Evolutionary conservation across 1,140 invertebrate genomes (phyloP), one percentile per base, ranked within the genome.

Genomic region (Mamestra configurata): DNA sequence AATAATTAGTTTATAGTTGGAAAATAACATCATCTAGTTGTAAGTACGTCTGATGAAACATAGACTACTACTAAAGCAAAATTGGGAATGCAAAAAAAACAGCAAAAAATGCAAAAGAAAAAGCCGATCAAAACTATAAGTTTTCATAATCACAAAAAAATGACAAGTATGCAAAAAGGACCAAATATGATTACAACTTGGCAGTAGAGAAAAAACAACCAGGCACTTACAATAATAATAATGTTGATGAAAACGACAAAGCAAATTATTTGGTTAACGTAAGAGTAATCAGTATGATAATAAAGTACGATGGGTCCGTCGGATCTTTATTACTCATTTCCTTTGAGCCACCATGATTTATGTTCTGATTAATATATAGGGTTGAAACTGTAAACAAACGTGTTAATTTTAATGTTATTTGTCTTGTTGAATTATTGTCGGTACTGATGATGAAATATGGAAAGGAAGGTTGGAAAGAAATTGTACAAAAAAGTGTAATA

Each of bases 341-440:
- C 66, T 70, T 49, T 70, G 11, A 37, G 11, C 15, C 61, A 2
- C 15, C 3, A 66, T 66, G 61, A 66, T 66, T 66, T 27, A 46
- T 70, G 22, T 70, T 27, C n/a, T 70, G 40, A 46, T 70, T 70
- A 46, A 70, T 70, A 46, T 70, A 49, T 70, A 49, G 66, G 35
- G 13, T 24, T 70, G 40, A 1, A 31, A 5, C 11, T 24, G n/a
- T 46, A 70, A 49, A 70, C 66, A 70, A 70, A 70, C 22, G 22
- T 37, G 59, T 61, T 49, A 64, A 37, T 70, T 70, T 35, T 70
- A 70, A 49, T 24, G 22, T 22, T 46, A 70, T 66, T 66, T 66
- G 61, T 22, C n/a, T 66, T 66, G 18, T 57, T 55, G 10, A 55
- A 4, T 24, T 27, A 13, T 24, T 55, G 53, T 4, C 0, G 20